Conservation (phyloP, 2,113 vertebrate species). For the Equus quagga region DNA sequence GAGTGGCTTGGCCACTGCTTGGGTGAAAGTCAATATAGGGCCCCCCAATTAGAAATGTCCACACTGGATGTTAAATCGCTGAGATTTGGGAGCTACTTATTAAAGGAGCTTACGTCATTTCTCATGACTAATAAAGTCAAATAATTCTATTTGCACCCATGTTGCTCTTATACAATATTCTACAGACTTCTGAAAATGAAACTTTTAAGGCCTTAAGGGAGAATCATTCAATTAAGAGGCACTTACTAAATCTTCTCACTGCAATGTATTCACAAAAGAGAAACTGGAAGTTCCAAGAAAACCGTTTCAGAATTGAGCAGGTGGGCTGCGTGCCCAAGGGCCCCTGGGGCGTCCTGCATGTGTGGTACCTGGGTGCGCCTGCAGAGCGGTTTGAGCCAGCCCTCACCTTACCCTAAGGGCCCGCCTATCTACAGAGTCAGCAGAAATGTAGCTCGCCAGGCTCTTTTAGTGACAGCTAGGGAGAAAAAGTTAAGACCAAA, state of each 20-base stretch:
- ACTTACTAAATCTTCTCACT: slow-evolving; percentile 17
- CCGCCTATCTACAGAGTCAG: not conserved
- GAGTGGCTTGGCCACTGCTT: not conserved
- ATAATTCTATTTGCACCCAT: slow-evolving; percentile 29
- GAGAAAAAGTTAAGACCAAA: not conserved
- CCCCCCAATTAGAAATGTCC: not conserved
- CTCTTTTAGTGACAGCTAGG: not conserved
- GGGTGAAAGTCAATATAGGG: not conserved
- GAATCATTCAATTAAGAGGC: not conserved
- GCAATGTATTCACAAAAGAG: not conserved
- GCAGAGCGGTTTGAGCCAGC: not conserved
- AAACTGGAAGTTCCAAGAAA: slow-evolving; percentile 17
- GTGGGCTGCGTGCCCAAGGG: not conserved
- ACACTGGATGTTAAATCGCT: not conserved
- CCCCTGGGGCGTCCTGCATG: not conserved
- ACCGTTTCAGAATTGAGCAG: not conserved
- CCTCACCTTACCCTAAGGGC: not conserved
- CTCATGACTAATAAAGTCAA: not conserved
- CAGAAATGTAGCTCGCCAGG: not conserved
- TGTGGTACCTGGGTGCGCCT: not conserved
- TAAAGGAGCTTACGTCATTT: not conserved
- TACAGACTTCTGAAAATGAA: not conserved
- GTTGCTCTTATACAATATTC: not conserved
- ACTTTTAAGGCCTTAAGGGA: not conserved
- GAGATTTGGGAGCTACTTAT: not conserved